These are phyloP conservation scores for Xanthorhoe designata DNA, from an alignment of 2,888 invertebrate species.

Conservation along the genomic window DNA sequence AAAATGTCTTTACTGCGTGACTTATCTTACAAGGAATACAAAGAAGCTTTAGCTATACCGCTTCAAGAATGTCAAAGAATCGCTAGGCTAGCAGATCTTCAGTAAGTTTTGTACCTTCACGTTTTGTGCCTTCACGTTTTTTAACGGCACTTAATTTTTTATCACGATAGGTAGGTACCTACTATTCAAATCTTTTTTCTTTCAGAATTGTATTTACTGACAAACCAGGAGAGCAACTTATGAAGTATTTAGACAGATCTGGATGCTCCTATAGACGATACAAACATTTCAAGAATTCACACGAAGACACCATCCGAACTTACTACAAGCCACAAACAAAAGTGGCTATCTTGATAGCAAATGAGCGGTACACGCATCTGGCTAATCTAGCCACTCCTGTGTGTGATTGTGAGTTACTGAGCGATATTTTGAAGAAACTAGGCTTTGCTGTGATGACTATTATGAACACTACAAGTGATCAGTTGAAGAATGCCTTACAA, in stretches of 20 bases:
- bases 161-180: no score
- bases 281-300: conserved; percentile 51
- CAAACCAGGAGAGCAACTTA: conserved; percentile 69
- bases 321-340: conserved; percentile 71
- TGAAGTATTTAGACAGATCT: conserved; percentile 66
- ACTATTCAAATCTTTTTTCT: not conserved
- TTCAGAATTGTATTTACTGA: conserved; percentile 60
- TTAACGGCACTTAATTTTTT: no score
- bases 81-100: conserved; percentile 65
- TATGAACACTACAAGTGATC: conserved; percentile 61
- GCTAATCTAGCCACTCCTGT: conserved; percentile 74
- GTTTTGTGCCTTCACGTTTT: no score
- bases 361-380: conserved; percentile 71
- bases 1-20: conserved; percentile 71
- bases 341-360: conserved; percentile 77
- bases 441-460: conserved; percentile 72
- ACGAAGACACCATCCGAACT: conserved; percentile 58
- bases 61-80: conserved; percentile 69
- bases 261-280: conserved; percentile 64
- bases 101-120: conserved; percentile 54
- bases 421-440: conserved; percentile 62
- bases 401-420: conserved; percentile 72
- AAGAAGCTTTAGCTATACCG: conserved; percentile 59
- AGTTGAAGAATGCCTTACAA: conserved; percentile 59
- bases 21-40: conserved; percentile 68